Evolutionary conservation across 2,113 vertebrate genomes (phyloP), one percentile per base, ranked within the genome.

Genomic region (Fregata magnificens): DNA sequence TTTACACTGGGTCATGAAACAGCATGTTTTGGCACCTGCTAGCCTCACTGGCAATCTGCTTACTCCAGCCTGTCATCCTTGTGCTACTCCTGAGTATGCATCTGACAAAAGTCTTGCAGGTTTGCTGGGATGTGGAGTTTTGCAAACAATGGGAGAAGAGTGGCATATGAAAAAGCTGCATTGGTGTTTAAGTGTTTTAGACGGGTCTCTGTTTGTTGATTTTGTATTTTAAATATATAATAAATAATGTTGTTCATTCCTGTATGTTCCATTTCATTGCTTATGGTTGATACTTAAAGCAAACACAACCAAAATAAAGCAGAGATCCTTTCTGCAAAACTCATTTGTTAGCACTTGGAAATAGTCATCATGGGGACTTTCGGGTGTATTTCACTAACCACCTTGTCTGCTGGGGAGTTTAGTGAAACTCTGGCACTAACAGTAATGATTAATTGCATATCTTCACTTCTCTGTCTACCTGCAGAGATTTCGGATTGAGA

Each of bases 71-170:
- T 94, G 96, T 92, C 94, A 81, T 92, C 80, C 67, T 66, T 42
- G 84, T 74, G 73, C 87, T 79, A 77, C 53, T 95, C 88, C 83
- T 95, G 95, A 65, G 42, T 71, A 59, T 12, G 52, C 36, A 93
- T 86, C 89, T 96, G 94, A 95, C 92, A 86, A 53, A 90, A 96
- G 93, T 89, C 89, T 95, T 91, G 84, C 91, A 94, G 70, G 93
- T 93, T 95, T 88, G 58, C 78, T 69, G 70, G 55, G 66, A 80
- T 94, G n/a, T 69, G 42, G 56, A 82, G 50, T 90, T 80, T 91
- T 66, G 42, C 62, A 91, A 87, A 93, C 58, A 73, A 72, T 77
- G 25, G 86, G 36, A 93, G 61, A 91, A 86, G 44, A 92, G 18
- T 0, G 3, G 70, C n/a, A 25, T 34, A 50, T 44, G 61, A 82